Evolutionary conservation across 2,113 vertebrate species (phyloP).

Genomic region (Sinocyclocheilus grahami): DNA sequence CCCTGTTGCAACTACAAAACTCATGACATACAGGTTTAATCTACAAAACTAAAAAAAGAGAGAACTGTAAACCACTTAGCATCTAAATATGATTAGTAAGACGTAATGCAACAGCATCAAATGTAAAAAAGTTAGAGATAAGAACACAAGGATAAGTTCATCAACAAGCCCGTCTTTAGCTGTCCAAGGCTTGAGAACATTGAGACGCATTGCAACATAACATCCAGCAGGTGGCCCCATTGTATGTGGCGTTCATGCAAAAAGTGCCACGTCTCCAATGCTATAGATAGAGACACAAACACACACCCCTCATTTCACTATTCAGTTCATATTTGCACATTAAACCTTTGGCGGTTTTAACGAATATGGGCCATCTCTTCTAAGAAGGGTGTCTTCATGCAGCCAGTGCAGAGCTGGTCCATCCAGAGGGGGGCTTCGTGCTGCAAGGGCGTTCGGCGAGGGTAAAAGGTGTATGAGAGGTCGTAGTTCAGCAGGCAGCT

Average conservation of each 20-base stretch:
- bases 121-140: constrained; percentile 20
- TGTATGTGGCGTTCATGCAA: not conserved
- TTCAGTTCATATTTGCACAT: constrained; percentile 34
- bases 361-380: constrained; percentile 83
- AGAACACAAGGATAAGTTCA: not conserved
- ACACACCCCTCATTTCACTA: not conserved
- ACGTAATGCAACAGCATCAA: constrained; percentile 19
- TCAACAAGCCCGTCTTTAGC: not conserved
- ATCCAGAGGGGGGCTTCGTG: constrained; percentile 85
- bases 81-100: constrained; percentile 11
- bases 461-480: constrained; percentile 79
- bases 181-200: constrained; percentile 28
- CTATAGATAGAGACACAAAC: not conserved
- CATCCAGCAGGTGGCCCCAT: constrained; percentile 45
- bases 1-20: not conserved
- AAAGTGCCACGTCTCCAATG: constrained; percentile 27
- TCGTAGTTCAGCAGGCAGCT: constrained; percentile 84
- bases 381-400: constrained; percentile 80
- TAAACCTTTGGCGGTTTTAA: constrained; percentile 61
- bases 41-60: not conserved
- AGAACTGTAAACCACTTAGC: constrained; percentile 33
- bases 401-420: constrained; percentile 86
- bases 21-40: not conserved
- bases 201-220: constrained; percentile 48
- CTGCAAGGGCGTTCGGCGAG: constrained; percentile 81